A percentile compares a stretch with the other conserved stretches of the same genome.
phyloP scores from a whole-genome alignment of 2,797 vertebrate species.

The Neosilurus mollespiculum region DNA sequence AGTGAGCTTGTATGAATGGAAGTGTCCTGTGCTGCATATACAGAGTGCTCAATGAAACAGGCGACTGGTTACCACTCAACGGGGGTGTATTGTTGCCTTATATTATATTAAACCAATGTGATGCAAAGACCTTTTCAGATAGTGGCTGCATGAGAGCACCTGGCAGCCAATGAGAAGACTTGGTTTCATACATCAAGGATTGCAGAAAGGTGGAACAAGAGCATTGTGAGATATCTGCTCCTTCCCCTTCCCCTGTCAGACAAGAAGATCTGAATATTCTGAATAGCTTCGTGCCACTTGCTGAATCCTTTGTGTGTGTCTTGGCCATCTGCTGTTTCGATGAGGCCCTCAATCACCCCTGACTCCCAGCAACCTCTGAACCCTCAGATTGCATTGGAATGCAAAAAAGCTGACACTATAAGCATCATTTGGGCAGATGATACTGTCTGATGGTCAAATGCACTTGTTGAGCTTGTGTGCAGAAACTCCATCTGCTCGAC shows the following conservation, averaged over 20 bases:
- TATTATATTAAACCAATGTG: constrained; percentile 31
- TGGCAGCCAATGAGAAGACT: constrained; percentile 21
- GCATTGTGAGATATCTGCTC: constrained; percentile 41
- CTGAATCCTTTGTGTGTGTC: constrained; percentile 47
- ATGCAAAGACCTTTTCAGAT: constrained; percentile 36
- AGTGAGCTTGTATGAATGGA: constrained; percentile 35
- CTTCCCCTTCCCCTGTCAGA: constrained; percentile 35
- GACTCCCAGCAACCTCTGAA: constrained; percentile 57
- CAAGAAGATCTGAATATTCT: constrained; percentile 53
- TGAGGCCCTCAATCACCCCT: constrained; percentile 50
- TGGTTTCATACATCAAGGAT: constrained; percentile 19
- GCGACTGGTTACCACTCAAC: constrained; percentile 1
- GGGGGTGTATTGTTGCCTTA: constrained; percentile 21
- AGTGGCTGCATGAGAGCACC: background rate
- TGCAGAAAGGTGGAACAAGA: constrained; percentile 35
- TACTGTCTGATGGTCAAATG: constrained; percentile 30
- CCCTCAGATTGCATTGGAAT: constrained; percentile 55
- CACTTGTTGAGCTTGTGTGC: constrained; percentile 38
- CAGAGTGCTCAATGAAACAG: constrained; percentile 27
- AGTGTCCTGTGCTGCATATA: constrained; percentile 5
- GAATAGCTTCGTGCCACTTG: constrained; percentile 53
- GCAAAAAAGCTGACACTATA: constrained; percentile 50
- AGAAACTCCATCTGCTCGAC: constrained; percentile 60
- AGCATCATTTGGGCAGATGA: constrained; percentile 33
- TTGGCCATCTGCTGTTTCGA: constrained; percentile 67